Evolutionary conservation across 2,797 vertebrate species (phyloP).

Genomic region (Mormyrus hasselquistii): DNA sequence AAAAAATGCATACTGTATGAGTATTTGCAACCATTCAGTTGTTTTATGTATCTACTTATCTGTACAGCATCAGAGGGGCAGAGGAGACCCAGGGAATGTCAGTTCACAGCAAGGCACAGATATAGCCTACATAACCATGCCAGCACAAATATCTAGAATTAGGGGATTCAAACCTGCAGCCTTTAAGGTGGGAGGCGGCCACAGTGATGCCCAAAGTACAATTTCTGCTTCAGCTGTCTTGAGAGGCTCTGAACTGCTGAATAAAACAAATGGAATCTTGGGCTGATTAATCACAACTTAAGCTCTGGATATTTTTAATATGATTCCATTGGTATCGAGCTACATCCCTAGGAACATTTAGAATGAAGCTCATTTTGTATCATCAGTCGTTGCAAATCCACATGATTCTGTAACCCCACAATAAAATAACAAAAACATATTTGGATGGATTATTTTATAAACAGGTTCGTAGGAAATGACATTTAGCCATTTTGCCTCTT

Average conservation of each 20-base stretch:
- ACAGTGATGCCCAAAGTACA: background rate
- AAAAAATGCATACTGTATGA: background rate
- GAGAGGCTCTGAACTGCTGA: background rate
- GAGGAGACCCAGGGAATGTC: background rate
- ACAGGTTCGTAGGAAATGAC: background rate
- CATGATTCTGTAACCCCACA: background rate
- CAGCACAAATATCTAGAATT: background rate
- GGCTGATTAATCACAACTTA: conserved; percentile 1
- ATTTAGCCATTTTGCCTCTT: background rate
- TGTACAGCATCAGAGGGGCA: background rate
- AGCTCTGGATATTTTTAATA: conserved; percentile 1
- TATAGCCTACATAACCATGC: background rate
- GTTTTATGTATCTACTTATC: background rate
- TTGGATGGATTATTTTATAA: background rate
- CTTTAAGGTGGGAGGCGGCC: background rate
- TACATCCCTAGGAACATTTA: background rate
- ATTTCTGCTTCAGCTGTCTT: background rate
- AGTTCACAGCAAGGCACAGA: background rate
- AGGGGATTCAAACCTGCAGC: background rate
- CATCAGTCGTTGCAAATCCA: background rate
- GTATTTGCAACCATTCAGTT: background rate
- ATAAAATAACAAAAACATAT: background rate
- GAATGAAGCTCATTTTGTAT: background rate
- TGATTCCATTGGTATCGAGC: background rate
- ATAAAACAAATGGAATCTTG: background rate